Conservation (phyloP, 2,888 invertebrate species). For the Hyppa rectilinea region DNA sequence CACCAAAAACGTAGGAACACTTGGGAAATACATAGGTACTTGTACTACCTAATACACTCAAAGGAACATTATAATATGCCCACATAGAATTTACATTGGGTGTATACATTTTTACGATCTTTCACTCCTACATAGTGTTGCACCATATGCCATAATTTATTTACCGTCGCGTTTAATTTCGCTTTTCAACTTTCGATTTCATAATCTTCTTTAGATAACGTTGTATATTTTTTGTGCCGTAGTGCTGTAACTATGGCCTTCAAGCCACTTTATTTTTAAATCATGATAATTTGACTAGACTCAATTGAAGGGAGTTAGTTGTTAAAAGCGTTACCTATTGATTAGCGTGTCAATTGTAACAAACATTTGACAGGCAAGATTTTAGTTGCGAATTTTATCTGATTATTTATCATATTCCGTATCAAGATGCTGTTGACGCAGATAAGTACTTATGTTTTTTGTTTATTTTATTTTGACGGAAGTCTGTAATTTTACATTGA, state of each 20-base stretch:
- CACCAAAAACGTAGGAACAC: conserved; percentile 20
- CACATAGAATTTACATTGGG: conserved; percentile 19
- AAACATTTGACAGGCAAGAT: conserved; percentile 22
- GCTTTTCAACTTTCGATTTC: conserved; percentile 37
- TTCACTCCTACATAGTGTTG: conserved; percentile 14
- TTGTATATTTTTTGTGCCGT: not conserved
- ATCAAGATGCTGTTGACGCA: conserved; percentile 1
- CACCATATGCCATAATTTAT: conserved; percentile 13
- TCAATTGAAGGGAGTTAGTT: conserved; percentile 16
- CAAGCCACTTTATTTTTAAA: conserved; percentile 30
- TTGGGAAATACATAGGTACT: not conserved
- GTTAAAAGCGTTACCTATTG: conserved; percentile 34
- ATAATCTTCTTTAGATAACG: conserved; percentile 6
- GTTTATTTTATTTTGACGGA: conserved; percentile 31
- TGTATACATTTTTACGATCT: conserved; percentile 21
- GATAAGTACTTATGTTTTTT: conserved; percentile 1
- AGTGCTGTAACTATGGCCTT: conserved; percentile 24
- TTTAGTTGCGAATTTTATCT: conserved; percentile 28
- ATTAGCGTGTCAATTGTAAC: conserved; percentile 41
- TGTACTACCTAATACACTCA: not conserved
- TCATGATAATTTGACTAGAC: conserved; percentile 21
- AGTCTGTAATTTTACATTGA: conserved; percentile 34
- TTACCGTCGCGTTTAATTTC: conserved; percentile 15
- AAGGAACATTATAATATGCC: conserved; percentile 9
- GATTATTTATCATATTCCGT: conserved; percentile 20